phyloP scores from a whole-genome alignment of 1,140 invertebrate species.

The Scaptomyza montana region DNA sequence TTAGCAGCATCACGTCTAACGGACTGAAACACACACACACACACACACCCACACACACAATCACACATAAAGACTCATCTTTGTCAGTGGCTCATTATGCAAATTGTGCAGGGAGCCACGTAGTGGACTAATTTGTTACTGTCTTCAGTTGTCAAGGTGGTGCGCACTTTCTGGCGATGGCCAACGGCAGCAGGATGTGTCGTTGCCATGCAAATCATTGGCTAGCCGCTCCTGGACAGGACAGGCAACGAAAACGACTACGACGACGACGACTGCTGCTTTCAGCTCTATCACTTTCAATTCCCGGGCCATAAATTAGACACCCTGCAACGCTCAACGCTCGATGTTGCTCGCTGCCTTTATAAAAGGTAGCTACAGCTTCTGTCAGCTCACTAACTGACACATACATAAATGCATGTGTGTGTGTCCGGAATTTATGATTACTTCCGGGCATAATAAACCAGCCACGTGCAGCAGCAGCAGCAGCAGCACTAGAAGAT shows the following conservation, averaged over 20 bases:
- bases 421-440: constrained; percentile 65
- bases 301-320: constrained; percentile 79
- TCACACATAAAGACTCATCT: constrained; percentile 42
- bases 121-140: constrained; percentile 76
- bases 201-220: constrained; percentile 42
- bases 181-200: constrained; percentile 27
- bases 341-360: background rate
- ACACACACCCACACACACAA: constrained; percentile 19
- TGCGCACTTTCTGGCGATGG: constrained; percentile 50
- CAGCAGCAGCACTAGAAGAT: background rate
- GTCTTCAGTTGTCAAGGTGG: constrained; percentile 77
- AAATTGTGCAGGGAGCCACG: constrained; percentile 73
- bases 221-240: constrained; percentile 33
- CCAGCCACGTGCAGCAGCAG: constrained; percentile 60
- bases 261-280: constrained; percentile 47
- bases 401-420: constrained; percentile 12
- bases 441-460: constrained; percentile 79
- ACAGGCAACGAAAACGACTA: background rate
- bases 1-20: background rate
- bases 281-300: constrained; percentile 82
- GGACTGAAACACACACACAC: background rate
- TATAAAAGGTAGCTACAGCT: constrained; percentile 64
- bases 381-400: constrained; percentile 43
- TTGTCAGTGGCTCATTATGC: constrained; percentile 80
- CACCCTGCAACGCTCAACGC: constrained; percentile 38